phyloP scores from a whole-genome alignment of 2,888 invertebrate genomes.

The Diabrotica balteata region DNA sequence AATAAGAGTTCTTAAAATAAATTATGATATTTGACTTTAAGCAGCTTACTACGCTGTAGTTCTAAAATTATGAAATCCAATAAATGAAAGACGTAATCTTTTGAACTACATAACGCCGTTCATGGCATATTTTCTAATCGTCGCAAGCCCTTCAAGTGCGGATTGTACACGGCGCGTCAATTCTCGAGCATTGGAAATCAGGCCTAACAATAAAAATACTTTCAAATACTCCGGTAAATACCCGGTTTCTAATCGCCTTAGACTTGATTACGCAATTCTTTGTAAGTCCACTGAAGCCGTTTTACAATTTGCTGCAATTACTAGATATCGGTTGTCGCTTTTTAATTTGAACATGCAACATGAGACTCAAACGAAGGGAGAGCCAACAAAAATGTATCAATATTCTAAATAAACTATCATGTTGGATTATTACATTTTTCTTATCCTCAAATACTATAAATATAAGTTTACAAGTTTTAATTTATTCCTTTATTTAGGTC shows the following conservation, averaged over 20 bases:
- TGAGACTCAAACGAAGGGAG: constrained; percentile 1
- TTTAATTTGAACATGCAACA: constrained; percentile 14
- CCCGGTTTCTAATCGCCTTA: constrained; percentile 47
- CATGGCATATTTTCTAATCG: neutral
- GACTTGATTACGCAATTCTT: constrained; percentile 45
- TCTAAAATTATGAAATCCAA: too few species aligned
- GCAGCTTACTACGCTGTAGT: too few species aligned
- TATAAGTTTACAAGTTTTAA: too few species aligned
- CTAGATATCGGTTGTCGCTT: constrained; percentile 21
- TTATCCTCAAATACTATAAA: neutral
- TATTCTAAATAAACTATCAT: neutral
- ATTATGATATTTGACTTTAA: too few species aligned
- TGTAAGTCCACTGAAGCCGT: constrained; percentile 33
- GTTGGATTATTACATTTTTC: neutral
- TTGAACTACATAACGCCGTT: too few species aligned
- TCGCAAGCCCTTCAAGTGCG: constrained; percentile 25
- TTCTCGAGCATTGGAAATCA: constrained; percentile 46
- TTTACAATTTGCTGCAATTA: constrained; percentile 42
- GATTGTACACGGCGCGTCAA: constrained; percentile 42
- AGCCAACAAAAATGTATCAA: neutral
- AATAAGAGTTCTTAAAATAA: too few species aligned
- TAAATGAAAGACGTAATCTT: too few species aligned
- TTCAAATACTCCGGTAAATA: constrained; percentile 38
- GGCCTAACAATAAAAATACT: constrained; percentile 54
- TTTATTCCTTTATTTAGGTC: too few species aligned